Base-by-base conservation (phyloP, 2,113 vertebrate species). In the Orthonyx spaldingii region DNA sequence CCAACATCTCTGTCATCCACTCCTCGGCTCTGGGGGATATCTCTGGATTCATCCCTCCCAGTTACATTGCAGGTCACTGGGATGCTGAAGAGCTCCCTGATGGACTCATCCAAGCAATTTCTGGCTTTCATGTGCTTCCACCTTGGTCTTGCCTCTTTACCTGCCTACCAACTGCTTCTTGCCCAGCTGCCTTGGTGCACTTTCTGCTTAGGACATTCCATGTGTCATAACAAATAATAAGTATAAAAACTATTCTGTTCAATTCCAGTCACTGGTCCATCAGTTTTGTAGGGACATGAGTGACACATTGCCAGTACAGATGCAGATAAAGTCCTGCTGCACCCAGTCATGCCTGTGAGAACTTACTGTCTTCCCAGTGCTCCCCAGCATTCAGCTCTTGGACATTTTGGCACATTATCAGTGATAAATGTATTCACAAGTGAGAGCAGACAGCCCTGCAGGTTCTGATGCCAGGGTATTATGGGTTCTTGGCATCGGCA, bases 391-490 rank as follows among this genome's bases (percentile, higher is more conserved):
- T 75, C 87, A 75, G 11, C 39, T 87, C 47, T 59, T 82, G 87
- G 57, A 71, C 24, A 26, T 84, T 87, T 71, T 91, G 96, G 78
- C 61, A 28, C 46, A 1, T 71, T 59, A 55, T 63, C 42, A 33
- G 69, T 66, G 89, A 89, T 66, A 59, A 91, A 93, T 89, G 28
- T 42, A 46, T 84, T 89, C 84, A 63, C 27, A 66, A 91, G 72
- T n/a, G 92, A 84, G 72, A 87, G 69, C 81, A 93, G 77, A 80
- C 89, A 96, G 87, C 55, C 55, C 59, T 81, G 68, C 89, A 74
- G 59, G 64, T 83, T 74, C 16, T 22, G 60, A 20, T 94, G 87
- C 60, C 87, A 89, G 81, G 47, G 60, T 84, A 44, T 91, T 78
- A 59, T 64, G 77, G 46, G 84, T 70, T 94, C 83, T 64, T 97